Percentiles rank a stretch among this genome's conserved stretches.
Evolutionary conservation across 2,888 invertebrate genomes (phyloP).

Genomic region (Deilephila porcellus): DNA sequence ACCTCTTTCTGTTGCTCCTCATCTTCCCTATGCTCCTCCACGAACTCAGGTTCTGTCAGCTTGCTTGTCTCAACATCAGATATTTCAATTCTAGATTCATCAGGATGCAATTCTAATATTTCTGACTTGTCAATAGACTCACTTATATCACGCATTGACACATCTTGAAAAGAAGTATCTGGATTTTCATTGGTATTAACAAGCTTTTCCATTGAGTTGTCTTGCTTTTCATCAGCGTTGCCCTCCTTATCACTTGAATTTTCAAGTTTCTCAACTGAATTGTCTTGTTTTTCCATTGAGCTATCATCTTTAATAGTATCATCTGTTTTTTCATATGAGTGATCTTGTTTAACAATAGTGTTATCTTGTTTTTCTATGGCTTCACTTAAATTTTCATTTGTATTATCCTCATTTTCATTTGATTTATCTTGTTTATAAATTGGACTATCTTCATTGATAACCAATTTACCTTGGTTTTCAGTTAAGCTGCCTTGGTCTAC

Average conservation of each 20-base stretch:
- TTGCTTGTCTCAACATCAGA: conserved; percentile 61
- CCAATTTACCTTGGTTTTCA: conserved; percentile 18
- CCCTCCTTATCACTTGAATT: neutral
- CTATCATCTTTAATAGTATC: neutral
- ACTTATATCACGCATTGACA: conserved; percentile 49
- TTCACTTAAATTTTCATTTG: neutral
- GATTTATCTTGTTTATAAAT: neutral
- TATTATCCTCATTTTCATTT: conserved; percentile 32
- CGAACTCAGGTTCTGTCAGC: conserved; percentile 47
- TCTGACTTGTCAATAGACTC: conserved; percentile 70
- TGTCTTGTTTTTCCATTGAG: neutral
- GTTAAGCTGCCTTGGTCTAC: conserved; percentile 30
- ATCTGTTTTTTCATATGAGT: neutral
- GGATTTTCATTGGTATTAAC: conserved; percentile 30
- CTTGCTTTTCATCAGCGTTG: neutral
- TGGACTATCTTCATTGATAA: conserved; percentile 6
- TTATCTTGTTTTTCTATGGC: conserved; percentile 26
- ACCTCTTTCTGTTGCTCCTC: conserved; percentile 62
- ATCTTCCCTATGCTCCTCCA: conserved; percentile 46
- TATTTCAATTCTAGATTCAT: conserved; percentile 68
- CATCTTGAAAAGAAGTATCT: conserved; percentile 4
- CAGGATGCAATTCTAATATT: conserved; percentile 70
- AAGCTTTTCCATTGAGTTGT: neutral
- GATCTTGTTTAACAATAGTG: neutral
- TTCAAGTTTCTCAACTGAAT: neutral